These are phyloP conservation scores for Pseudorhombus dupliciocellatus DNA, from an alignment of 2,113 vertebrate genomes.

Conservation along the genomic window DNA sequence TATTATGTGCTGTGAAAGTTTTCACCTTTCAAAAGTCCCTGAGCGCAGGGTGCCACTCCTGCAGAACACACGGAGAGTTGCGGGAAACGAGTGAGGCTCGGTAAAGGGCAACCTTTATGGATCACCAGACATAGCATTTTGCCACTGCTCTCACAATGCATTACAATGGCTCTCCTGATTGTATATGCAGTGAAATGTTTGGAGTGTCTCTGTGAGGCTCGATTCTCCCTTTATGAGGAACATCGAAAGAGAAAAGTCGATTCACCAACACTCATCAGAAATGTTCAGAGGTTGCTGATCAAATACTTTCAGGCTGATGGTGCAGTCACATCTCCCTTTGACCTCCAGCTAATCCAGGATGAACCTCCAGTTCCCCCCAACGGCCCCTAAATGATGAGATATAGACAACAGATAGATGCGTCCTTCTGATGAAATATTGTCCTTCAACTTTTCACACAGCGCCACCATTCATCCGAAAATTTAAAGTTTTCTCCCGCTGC, in stretches of 20 bases:
- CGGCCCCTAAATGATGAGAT: background rate
- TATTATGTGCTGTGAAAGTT: conserved; percentile 40
- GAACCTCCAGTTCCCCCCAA: no score
- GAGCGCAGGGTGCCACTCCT: conserved; percentile 19
- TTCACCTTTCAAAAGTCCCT: conserved; percentile 46
- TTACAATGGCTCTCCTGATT: conserved; percentile 33
- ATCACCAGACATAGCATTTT: conserved; percentile 65
- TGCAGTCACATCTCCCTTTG: background rate
- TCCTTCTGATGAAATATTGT: no score
- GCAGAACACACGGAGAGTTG: conserved; percentile 15
- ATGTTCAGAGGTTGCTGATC: no score
- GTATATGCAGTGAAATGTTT: background rate
- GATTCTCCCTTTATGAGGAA: background rate
- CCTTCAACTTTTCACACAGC: background rate
- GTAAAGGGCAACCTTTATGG: conserved; percentile 72
- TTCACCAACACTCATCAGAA: no score
- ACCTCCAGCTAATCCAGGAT: no score
- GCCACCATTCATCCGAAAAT: background rate
- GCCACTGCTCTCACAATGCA: conserved; percentile 36
- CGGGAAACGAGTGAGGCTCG: conserved; percentile 48
- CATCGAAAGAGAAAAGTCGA: no score
- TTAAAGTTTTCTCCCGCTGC: background rate
- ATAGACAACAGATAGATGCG: background rate
- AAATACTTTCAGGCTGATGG: no score
- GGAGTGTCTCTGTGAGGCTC: background rate